phyloP scores from a whole-genome alignment of 2,888 invertebrate genomes.

The Galerucella pusilla region DNA sequence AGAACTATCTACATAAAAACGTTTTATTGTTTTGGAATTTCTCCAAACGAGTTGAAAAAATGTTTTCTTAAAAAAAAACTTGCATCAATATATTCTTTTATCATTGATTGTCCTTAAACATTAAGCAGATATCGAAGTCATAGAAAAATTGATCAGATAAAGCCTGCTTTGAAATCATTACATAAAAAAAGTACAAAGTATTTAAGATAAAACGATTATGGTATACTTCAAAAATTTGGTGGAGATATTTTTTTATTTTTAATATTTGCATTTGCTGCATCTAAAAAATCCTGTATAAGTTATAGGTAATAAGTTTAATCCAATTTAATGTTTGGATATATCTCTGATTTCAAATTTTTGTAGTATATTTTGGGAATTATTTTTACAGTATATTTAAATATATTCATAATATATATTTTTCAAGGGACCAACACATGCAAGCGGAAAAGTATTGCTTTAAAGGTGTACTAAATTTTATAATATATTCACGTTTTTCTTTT shows the following conservation, averaged over 20 bases:
- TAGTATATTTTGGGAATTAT: slow-evolving; percentile 20
- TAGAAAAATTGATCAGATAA: slow-evolving; percentile 30
- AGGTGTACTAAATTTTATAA: slow-evolving; percentile 61
- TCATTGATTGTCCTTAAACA: slow-evolving; percentile 55
- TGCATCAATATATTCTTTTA: slow-evolving; percentile 33
- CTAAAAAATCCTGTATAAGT: no score
- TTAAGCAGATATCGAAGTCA: slow-evolving; percentile 45
- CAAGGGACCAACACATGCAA: slow-evolving; percentile 63
- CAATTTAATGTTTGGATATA: no score
- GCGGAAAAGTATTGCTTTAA: slow-evolving; percentile 65
- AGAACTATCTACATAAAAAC: slow-evolving; percentile 5
- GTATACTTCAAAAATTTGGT: slow-evolving; percentile 17
- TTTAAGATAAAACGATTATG: slow-evolving; percentile 12
- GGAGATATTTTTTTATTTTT: background rate
- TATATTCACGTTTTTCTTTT: slow-evolving; percentile 43
- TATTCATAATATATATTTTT: slow-evolving; percentile 55
- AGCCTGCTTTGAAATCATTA: slow-evolving; percentile 25
- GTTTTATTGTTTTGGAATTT: background rate
- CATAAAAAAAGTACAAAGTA: slow-evolving; percentile 18
- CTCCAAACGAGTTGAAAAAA: background rate
- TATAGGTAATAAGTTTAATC: background rate
- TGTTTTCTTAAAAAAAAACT: background rate
- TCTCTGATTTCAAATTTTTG: slow-evolving; percentile 1
- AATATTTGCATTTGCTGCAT: background rate
- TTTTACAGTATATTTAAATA: slow-evolving; percentile 24